These are phyloP conservation scores for Stegodyphus mimosarum DNA, from an alignment of 1,140 invertebrate genomes.

Conservation along the genomic window DNA sequence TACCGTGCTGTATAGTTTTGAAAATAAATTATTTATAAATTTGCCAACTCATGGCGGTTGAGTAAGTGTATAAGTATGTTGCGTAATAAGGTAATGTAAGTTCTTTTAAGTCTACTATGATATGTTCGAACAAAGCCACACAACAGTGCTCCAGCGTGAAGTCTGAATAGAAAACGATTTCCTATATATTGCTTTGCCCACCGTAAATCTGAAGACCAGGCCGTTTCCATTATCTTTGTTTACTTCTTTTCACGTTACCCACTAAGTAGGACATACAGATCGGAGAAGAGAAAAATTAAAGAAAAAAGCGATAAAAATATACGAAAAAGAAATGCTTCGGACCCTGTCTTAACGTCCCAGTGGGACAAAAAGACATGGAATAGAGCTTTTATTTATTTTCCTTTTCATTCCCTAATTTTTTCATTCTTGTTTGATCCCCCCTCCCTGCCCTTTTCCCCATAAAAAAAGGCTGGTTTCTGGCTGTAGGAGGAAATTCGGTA, in stretches of 20 bases:
- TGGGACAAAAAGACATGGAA: slow-evolving; percentile 27
- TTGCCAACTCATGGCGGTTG: no score
- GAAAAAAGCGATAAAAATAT: slow-evolving; percentile 32
- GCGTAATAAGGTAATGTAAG: no score
- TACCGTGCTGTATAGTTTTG: no score
- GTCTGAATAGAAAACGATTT: slow-evolving; percentile 54
- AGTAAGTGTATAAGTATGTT: no score
- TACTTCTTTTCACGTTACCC: slow-evolving; percentile 4
- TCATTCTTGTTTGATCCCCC: slow-evolving; percentile 13
- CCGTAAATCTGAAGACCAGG: slow-evolving; percentile 30
- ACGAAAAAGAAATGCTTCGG: slow-evolving; percentile 22
- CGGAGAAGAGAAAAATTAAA: slow-evolving; percentile 29
- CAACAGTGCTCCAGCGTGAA: slow-evolving; percentile 12
- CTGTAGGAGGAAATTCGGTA: slow-evolving; percentile 6
- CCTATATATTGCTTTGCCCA: slow-evolving; percentile 47
- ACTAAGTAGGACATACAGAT: slow-evolving; percentile 45
- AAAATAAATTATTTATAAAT: no score
- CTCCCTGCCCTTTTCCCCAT: background rate
- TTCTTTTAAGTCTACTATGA: no score
- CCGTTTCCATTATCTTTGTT: slow-evolving; percentile 35
- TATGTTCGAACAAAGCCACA: slow-evolving; percentile 17
- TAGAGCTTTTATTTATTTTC: slow-evolving; percentile 30
- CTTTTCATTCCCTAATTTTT: slow-evolving; percentile 12
- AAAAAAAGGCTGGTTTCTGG: background rate
- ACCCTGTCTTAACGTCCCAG: slow-evolving; percentile 37